Evolutionary conservation across 2,113 vertebrate species (phyloP).

Genomic region (Thamnaconus septentrionalis): DNA sequence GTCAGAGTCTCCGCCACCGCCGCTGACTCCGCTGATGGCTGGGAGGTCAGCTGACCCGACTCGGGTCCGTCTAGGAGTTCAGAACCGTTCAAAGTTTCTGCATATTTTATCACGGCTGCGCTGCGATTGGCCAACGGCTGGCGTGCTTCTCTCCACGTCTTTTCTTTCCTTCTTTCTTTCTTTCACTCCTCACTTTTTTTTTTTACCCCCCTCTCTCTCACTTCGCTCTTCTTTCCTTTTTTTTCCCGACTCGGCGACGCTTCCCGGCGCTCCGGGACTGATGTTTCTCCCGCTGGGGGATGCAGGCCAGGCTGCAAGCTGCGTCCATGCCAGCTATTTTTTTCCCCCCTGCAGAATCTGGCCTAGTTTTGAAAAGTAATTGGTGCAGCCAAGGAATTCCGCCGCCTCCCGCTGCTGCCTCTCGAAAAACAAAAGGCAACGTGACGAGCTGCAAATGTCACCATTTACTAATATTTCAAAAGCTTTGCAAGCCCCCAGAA

Average conservation of each 20-base stretch:
- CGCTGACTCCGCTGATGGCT: conserved; percentile 24
- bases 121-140: conserved; percentile 46
- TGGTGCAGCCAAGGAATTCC: background rate
- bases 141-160: conserved; percentile 15
- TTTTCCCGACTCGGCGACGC: too few species aligned
- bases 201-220: conserved; percentile 2
- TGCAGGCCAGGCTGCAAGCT: conserved; percentile 21
- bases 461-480: too few species aligned
- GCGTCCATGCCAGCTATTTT: conserved; percentile 8
- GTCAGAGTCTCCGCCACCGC: conserved; percentile 52
- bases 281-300: conserved; percentile 15
- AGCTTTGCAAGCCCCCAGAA: too few species aligned
- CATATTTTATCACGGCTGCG: conserved; percentile 51
- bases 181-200: conserved; percentile 11
- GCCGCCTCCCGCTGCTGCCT: too few species aligned
- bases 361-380: conserved; percentile 15
- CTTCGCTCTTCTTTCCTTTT: too few species aligned
- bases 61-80: conserved; percentile 18
- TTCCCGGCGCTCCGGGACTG: conserved; percentile 19
- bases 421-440: too few species aligned
- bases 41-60: conserved; percentile 59
- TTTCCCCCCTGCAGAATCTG: conserved; percentile 11
- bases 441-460: too few species aligned
- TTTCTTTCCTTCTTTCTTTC: background rate
- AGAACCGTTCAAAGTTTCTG: conserved; percentile 44